Conservation (phyloP, 2,888 invertebrate genomes). For the Urechis unicinctus region DNA sequence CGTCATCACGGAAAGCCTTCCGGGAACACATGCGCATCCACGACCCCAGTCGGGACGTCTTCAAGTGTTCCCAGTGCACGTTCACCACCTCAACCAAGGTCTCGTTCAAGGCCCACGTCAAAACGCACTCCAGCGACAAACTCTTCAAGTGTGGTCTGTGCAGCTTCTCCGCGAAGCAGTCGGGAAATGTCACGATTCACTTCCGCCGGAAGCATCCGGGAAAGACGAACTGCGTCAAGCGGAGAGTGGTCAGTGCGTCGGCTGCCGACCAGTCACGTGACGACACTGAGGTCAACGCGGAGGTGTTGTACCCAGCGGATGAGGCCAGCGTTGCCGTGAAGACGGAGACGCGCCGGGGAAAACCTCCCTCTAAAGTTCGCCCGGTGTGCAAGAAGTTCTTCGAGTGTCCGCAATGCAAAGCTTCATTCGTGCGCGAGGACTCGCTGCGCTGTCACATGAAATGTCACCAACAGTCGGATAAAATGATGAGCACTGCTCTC, state of each 20-base stretch:
- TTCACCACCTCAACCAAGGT: slow-evolving; percentile 33
- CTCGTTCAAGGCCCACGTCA: slow-evolving; percentile 32
- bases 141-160: slow-evolving; percentile 39
- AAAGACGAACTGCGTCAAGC: neutral
- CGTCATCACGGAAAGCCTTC: slow-evolving; percentile 38
- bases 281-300: neutral
- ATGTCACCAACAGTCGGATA: slow-evolving; percentile 37
- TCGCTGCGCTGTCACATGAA: slow-evolving; percentile 50
- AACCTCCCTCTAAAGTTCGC: neutral
- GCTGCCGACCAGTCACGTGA: neutral
- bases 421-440: slow-evolving; percentile 50
- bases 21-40: slow-evolving; percentile 42
- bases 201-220: slow-evolving; percentile 35
- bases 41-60: slow-evolving; percentile 13
- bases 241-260: neutral
- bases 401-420: slow-evolving; percentile 43
- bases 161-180: slow-evolving; percentile 32
- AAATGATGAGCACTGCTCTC: slow-evolving; percentile 28
- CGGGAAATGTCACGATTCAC: slow-evolving; percentile 37
- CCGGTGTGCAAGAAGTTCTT: slow-evolving; percentile 32
- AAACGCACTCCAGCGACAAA: slow-evolving; percentile 32
- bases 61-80: slow-evolving; percentile 29
- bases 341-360: neutral
- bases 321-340: neutral
- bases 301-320: neutral